These are phyloP conservation scores for Prietella phreatophila DNA, from an alignment of 2,113 vertebrate genomes.

Conservation along the genomic window DNA sequence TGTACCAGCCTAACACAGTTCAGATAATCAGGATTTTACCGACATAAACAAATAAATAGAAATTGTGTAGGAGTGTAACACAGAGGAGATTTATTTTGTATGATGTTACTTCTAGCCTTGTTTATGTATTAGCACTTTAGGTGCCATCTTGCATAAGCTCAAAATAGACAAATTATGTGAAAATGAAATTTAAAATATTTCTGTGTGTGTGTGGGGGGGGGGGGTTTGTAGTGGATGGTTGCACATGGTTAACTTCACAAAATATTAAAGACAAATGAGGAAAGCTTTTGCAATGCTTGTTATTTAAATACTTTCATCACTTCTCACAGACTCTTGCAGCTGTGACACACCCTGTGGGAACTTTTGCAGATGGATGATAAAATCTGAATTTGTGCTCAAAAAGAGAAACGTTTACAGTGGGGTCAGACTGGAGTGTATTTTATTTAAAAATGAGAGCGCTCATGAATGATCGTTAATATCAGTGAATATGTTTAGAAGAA, in stretches of 20 bases:
- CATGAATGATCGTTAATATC: neutral
- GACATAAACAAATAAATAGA: neutral
- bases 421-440: neutral
- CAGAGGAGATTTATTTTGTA: neutral
- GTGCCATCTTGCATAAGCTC: neutral
- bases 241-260: neutral
- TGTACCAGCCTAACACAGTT: neutral
- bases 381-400: slow-evolving; percentile 5
- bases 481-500: neutral
- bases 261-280: slow-evolving; percentile 37
- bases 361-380: slow-evolving; percentile 28
- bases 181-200: neutral
- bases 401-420: neutral
- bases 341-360: slow-evolving; percentile 34
- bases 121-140: neutral
- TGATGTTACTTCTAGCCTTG: neutral
- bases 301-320: slow-evolving; percentile 21
- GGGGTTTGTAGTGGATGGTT: slow-evolving; percentile 27
- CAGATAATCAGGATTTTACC: neutral
- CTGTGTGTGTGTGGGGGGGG: neutral
- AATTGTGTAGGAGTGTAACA: neutral
- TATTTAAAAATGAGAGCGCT: neutral
- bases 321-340: neutral
- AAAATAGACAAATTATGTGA: neutral
- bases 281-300: slow-evolving; percentile 36